phyloP scores from a whole-genome alignment of 2,113 vertebrate species.

The Pterophyllum scalare region DNA sequence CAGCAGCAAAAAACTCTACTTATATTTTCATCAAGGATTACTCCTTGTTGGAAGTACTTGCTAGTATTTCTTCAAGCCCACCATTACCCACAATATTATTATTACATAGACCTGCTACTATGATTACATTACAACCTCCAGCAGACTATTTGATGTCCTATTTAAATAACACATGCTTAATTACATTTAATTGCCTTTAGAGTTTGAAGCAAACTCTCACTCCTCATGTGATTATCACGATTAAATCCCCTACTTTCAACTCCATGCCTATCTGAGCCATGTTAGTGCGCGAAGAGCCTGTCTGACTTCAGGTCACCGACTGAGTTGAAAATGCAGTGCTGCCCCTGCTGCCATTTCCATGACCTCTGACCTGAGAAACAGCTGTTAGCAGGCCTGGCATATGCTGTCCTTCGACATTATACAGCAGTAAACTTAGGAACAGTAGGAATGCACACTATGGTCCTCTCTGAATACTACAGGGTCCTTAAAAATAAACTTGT shows the following conservation, averaged over 20 bases:
- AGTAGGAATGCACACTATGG: constrained; percentile 30
- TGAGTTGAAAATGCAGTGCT: constrained; percentile 34
- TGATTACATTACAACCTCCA: neutral
- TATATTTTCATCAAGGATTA: neutral
- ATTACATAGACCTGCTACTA: neutral
- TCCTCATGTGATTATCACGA: too few relatives aligned
- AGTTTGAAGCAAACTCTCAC: neutral
- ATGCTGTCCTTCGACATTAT: constrained; percentile 41
- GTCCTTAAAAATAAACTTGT: constrained; percentile 49
- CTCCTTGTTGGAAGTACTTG: neutral
- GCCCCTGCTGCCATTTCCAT: constrained; percentile 38
- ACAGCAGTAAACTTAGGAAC: constrained; percentile 18
- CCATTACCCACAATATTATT: neutral
- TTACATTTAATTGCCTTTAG: neutral
- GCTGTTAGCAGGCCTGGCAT: constrained; percentile 48
- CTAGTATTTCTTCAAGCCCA: neutral
- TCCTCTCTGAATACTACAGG: constrained; percentile 10
- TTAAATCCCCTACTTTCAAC: neutral
- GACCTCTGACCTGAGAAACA: constrained; percentile 65
- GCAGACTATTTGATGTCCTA: neutral
- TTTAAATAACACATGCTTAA: neutral
- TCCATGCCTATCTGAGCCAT: neutral
- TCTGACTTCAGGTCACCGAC: neutral
- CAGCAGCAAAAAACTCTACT: neutral
- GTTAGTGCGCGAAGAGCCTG: neutral